Conservation (phyloP, 2,113 vertebrate genomes). For the Herpetotheres cachinnans region DNA sequence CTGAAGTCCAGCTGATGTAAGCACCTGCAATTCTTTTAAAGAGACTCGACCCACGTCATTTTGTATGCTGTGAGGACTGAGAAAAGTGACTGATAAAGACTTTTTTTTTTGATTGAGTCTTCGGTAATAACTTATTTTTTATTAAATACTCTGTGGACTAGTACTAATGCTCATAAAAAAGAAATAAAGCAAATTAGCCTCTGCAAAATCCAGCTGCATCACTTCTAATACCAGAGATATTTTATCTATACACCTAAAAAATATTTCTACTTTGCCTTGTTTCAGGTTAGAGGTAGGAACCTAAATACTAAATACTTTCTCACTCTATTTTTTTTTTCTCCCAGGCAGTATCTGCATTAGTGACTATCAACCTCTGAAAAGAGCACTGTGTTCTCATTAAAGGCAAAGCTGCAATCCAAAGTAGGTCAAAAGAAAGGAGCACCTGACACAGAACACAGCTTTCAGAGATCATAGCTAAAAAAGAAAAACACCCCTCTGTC, state of each 20-base stretch:
- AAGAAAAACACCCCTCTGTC: slow-evolving; percentile 42
- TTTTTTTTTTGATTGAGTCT: neutral
- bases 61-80: fast-evolving
- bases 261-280: neutral
- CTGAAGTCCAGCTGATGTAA: neutral
- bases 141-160: neutral
- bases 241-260: neutral
- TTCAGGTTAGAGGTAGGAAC: neutral
- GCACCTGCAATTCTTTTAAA: neutral
- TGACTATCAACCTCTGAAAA: neutral
- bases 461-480: slow-evolving; percentile 57
- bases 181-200: neutral
- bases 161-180: neutral
- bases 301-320: neutral
- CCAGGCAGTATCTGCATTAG: neutral
- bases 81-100: neutral
- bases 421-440: slow-evolving; percentile 45
- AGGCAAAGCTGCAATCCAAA: slow-evolving; percentile 13
- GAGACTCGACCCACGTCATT: neutral
- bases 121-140: neutral
- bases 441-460: slow-evolving; percentile 13
- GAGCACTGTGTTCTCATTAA: slow-evolving; percentile 16
- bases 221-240: neutral
- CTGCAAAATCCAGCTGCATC: neutral
- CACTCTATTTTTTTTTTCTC: neutral